These are phyloP conservation scores for Phortica variegata DNA, from an alignment of 1,140 invertebrate species.

Conservation along the genomic window DNA sequence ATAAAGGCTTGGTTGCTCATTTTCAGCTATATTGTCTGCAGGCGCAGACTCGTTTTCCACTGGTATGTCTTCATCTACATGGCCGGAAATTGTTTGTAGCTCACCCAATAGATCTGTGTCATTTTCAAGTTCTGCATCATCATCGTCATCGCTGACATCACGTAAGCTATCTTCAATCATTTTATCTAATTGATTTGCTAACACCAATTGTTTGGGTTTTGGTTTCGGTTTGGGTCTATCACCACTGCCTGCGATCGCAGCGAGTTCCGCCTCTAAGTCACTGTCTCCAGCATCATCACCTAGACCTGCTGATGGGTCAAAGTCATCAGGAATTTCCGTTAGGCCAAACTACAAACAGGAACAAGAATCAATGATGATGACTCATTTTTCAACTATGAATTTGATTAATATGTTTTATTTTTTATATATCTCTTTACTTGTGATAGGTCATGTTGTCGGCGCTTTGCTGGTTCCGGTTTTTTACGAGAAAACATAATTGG, in stretches of 20 bases:
- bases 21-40: constrained; percentile 25
- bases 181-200: constrained; percentile 64
- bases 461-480: constrained; percentile 57
- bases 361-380: constrained; percentile 25
- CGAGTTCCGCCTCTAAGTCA: constrained; percentile 83
- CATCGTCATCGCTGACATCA: constrained; percentile 74
- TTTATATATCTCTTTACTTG: constrained; percentile 28
- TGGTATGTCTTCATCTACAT: constrained; percentile 39
- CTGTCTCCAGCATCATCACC: constrained; percentile 68
- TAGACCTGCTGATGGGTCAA: constrained; percentile 60
- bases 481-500: constrained; percentile 59
- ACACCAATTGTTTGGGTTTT: constrained; percentile 58
- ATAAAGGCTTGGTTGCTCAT: constrained; percentile 45
- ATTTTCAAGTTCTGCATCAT: constrained; percentile 70
- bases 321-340: constrained; percentile 69
- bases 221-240: constrained; percentile 60
- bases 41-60: constrained; percentile 28
- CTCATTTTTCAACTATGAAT: constrained; percentile 30
- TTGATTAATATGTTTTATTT: constrained; percentile 3
- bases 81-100: constrained; percentile 64
- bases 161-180: constrained; percentile 75
- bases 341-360: constrained; percentile 68
- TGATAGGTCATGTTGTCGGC: constrained; percentile 52
- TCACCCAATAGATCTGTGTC: constrained; percentile 76
- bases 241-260: constrained; percentile 68